Evolutionary conservation across 2,113 vertebrate species (phyloP).

Genomic region (Rutilus rutilus): DNA sequence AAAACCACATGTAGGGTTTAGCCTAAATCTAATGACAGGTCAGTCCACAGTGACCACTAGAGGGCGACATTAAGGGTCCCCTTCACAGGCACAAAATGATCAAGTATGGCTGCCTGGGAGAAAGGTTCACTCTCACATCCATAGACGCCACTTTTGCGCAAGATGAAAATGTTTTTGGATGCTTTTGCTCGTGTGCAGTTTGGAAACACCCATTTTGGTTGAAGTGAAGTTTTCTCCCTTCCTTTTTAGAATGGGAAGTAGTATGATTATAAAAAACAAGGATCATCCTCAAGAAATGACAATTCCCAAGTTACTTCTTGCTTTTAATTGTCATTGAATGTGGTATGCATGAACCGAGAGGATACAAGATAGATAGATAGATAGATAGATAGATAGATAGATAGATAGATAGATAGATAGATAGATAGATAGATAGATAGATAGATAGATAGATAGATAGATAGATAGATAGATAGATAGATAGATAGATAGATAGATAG

Average conservation of each 20-base stretch:
- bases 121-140: conserved; percentile 33
- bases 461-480: not conserved
- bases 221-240: conserved; percentile 32
- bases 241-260: conserved; percentile 5
- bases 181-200: not conserved
- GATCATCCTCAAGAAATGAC: not conserved
- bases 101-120: not conserved
- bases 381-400: not conserved
- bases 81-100: not conserved
- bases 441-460: conserved; percentile 14
- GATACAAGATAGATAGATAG: not conserved
- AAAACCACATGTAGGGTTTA: conserved; percentile 63
- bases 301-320: not conserved
- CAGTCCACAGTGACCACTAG: conserved; percentile 65
- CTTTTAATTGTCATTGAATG: not conserved
- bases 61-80: conserved; percentile 44
- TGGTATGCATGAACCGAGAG: not conserved
- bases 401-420: not conserved
- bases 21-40: conserved; percentile 67
- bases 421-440: conserved; percentile 1
- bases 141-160: conserved; percentile 6
- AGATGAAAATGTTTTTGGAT: conserved; percentile 2
- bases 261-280: not conserved
- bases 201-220: not conserved
- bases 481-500: conserved; percentile 9